Conservation (phyloP, 1,140 invertebrate species). For the Gryon sp. region DNA sequence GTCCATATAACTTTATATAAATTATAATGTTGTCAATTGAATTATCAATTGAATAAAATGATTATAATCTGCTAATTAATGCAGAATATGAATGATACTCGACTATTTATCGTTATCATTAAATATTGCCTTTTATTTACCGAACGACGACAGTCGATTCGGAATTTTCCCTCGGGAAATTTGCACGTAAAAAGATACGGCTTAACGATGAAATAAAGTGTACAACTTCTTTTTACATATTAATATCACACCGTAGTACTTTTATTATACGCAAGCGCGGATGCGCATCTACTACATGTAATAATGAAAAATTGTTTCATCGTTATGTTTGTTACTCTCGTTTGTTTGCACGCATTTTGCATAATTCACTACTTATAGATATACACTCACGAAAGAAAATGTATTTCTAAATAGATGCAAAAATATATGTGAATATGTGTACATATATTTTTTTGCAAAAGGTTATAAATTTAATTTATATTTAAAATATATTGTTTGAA, state of each 20-base stretch:
- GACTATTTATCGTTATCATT: conserved; percentile 27
- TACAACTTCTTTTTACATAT: conserved; percentile 67
- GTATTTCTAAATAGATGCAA: too few relatives aligned
- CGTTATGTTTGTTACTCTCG: conserved; percentile 4
- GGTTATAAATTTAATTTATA: too few relatives aligned
- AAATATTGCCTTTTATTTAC: conserved; percentile 24
- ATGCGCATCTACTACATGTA: conserved; percentile 24
- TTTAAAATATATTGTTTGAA: too few relatives aligned
- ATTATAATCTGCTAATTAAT: conserved; percentile 1
- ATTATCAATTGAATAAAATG: not conserved
- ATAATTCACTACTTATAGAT: conserved; percentile 27
- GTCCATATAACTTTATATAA: too few relatives aligned
- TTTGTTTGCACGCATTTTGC: conserved; percentile 8
- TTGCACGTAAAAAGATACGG: conserved; percentile 48
- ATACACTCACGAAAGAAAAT: too few relatives aligned
- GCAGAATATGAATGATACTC: not conserved
- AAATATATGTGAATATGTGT: too few relatives aligned
- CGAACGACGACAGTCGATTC: conserved; percentile 33
- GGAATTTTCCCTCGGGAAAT: conserved; percentile 53
- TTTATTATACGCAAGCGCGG: conserved; percentile 61
- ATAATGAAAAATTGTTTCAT: conserved; percentile 48
- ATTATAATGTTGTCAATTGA: conserved; percentile 4
- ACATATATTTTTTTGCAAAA: too few relatives aligned
- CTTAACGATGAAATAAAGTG: conserved; percentile 61
- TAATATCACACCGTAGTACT: conserved; percentile 64